phyloP scores from a whole-genome alignment of 92 coral and sea anemone genomes.

The Ricordea florida region DNA sequence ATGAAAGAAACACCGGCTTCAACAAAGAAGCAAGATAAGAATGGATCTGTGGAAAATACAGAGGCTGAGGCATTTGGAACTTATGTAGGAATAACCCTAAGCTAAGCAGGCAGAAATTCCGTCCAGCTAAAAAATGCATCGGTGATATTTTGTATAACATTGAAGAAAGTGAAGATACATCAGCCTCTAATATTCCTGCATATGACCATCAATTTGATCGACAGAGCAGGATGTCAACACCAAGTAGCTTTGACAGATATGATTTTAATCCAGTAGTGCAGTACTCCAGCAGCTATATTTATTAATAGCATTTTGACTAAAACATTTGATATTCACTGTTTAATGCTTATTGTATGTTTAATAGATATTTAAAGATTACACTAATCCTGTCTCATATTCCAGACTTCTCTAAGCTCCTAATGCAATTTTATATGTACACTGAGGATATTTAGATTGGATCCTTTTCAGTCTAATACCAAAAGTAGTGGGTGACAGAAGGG shows the following conservation, averaged over 20 bases:
- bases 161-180: conserved; percentile 30
- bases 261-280: conserved; percentile 10
- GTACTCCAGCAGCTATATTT: conserved; percentile 17
- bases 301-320: conserved; percentile 6
- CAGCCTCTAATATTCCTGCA: background rate
- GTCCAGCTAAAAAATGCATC: conserved; percentile 43
- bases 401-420: too few relatives aligned
- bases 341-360: background rate
- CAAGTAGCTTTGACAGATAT: conserved; percentile 19
- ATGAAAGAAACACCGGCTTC: conserved; percentile 30
- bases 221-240: conserved; percentile 20
- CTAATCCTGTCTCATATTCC: too few relatives aligned
- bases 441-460: too few relatives aligned
- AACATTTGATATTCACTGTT: conserved; percentile 9
- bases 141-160: conserved; percentile 41
- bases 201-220: conserved; percentile 22
- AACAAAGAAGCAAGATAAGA: conserved; percentile 3
- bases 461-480: too few relatives aligned
- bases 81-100: conserved; percentile 45
- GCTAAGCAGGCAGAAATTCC: conserved; percentile 9
- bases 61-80: conserved; percentile 40
- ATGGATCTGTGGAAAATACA: conserved; percentile 12
- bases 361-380: background rate
- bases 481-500: too few relatives aligned
- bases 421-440: too few relatives aligned